Evolutionary conservation across 1,140 invertebrate species (phyloP).

Genomic region (Sminthurinus signatus): DNA sequence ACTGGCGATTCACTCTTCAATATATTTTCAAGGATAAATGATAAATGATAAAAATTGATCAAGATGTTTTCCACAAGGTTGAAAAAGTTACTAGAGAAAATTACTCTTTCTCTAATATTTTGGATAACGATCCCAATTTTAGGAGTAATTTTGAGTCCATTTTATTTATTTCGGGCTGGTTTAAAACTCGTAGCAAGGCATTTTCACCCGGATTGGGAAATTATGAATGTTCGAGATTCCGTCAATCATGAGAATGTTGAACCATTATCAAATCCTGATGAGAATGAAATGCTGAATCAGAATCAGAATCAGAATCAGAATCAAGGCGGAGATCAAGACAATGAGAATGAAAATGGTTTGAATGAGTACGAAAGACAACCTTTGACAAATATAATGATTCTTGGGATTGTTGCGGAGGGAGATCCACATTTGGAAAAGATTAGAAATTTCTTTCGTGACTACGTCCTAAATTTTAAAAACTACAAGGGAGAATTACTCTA

Average conservation of each 20-base stretch:
- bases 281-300: too few relatives aligned
- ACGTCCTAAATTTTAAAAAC: constrained; percentile 22
- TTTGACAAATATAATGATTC: constrained; percentile 7
- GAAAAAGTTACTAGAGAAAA: neutral
- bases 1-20: too few relatives aligned
- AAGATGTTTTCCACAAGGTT: too few relatives aligned
- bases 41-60: too few relatives aligned
- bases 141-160: neutral
- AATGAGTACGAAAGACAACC: too few relatives aligned
- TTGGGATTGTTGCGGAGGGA: constrained; percentile 6
- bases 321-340: too few relatives aligned
- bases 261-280: too few relatives aligned
- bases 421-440: constrained; percentile 16
- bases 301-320: too few relatives aligned
- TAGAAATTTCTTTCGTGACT: constrained; percentile 19
- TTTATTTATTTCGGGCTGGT: constrained; percentile 6
- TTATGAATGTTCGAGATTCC: constrained; percentile 6
- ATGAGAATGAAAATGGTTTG: neutral
- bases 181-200: neutral
- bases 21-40: too few relatives aligned
- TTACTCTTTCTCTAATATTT: neutral
- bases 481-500: constrained; percentile 20
- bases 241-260: neutral
- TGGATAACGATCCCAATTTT: neutral
- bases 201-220: constrained; percentile 13